Evolutionary conservation across 2,797 vertebrate genomes (phyloP).

Genomic region (Danio albolineatus): DNA sequence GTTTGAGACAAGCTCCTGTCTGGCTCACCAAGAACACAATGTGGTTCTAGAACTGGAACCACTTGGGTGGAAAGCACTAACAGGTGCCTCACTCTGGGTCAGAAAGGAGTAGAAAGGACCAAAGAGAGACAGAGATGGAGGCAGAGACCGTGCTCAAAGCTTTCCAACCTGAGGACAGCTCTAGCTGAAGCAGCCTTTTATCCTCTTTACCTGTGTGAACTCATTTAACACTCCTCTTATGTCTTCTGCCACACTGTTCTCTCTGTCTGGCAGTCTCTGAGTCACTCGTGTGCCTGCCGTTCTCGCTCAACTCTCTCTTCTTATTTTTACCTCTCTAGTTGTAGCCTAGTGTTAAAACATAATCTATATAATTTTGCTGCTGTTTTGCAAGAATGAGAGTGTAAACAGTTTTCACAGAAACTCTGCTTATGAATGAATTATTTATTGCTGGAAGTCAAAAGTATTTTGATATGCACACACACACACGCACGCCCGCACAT

Average conservation of each 20-base stretch:
- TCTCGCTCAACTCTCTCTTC: slow-evolving; percentile 2
- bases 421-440: not conserved
- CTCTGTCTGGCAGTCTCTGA: slow-evolving; percentile 24
- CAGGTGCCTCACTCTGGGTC: not conserved
- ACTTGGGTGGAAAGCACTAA: too few relatives aligned
- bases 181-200: slow-evolving; percentile 26
- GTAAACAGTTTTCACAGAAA: not conserved
- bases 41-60: too few relatives aligned
- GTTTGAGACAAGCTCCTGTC: too few relatives aligned
- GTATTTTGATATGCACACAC: not conserved
- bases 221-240: slow-evolving; percentile 31
- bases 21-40: too few relatives aligned
- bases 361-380: not conserved
- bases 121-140: slow-evolving; percentile 12
- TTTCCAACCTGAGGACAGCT: slow-evolving; percentile 20
- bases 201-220: slow-evolving; percentile 45
- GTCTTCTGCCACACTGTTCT: slow-evolving; percentile 28
- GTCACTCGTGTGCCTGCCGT: slow-evolving; percentile 3
- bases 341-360: slow-evolving; percentile 7
- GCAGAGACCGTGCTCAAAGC: slow-evolving; percentile 19
- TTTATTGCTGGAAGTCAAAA: not conserved
- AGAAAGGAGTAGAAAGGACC: slow-evolving; percentile 36
- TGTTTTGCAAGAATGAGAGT: not conserved
- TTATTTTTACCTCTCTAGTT: not conserved
- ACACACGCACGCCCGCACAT: too few relatives aligned